These are phyloP conservation scores for Sorex araneus DNA, from an alignment of 2,113 vertebrate species.

Conservation along the genomic window DNA sequence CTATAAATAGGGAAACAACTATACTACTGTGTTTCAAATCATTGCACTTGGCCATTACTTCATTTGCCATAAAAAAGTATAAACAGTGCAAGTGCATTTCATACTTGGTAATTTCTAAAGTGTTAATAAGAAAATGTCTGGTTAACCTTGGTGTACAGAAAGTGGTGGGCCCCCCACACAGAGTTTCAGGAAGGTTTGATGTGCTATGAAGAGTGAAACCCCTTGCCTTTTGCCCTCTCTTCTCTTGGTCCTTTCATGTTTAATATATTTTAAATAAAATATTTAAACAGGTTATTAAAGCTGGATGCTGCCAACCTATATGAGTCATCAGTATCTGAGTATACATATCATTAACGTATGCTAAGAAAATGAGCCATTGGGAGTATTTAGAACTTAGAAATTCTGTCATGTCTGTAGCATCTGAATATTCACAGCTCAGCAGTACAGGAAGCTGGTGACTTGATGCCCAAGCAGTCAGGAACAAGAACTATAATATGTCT, in stretches of 20 bases:
- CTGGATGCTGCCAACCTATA: neutral
- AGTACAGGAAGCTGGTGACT: neutral
- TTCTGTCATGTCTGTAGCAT: neutral
- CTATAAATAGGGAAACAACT: slow-evolving; percentile 66
- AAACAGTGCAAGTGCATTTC: slow-evolving; percentile 58
- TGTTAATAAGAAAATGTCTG: slow-evolving; percentile 54
- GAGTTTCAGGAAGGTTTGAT: neutral
- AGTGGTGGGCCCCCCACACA: neutral
- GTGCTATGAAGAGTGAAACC: neutral
- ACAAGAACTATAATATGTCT: neutral
- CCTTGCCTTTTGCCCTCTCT: neutral
- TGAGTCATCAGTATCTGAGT: neutral
- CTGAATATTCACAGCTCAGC: neutral
- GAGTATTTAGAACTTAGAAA: neutral
- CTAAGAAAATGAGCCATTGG: neutral
- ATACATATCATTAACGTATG: slow-evolving; percentile 17
- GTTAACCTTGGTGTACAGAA: neutral
- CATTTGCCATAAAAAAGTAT: slow-evolving; percentile 71
- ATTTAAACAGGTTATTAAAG: neutral
- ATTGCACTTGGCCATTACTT: slow-evolving; percentile 60
- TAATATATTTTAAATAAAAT: slow-evolving; percentile 1
- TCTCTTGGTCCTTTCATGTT: neutral
- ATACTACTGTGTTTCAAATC: slow-evolving; percentile 69
- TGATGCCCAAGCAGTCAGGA: neutral
- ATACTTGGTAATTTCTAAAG: slow-evolving; percentile 49